These are phyloP conservation scores for Diglossa cyanea DNA, from an alignment of 2,797 vertebrate genomes.

Conservation along the genomic window DNA sequence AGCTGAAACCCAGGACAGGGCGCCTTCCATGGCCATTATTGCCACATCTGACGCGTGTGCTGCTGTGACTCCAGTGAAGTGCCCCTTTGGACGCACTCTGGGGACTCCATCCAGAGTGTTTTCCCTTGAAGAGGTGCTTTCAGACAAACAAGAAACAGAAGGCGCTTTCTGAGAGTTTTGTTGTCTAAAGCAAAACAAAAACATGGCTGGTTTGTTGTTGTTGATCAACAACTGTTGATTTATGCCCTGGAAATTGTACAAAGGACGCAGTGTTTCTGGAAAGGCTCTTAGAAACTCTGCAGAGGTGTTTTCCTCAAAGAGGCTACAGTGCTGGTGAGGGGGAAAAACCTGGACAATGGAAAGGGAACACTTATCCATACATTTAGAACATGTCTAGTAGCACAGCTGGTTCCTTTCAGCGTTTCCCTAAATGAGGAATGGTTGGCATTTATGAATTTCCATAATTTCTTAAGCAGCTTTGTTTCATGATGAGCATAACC, in stretches of 20 bases:
- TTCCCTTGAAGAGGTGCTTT: not conserved
- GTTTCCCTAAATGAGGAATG: not conserved
- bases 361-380: not conserved
- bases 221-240: constrained; percentile 12
- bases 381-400: not conserved
- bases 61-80: constrained; percentile 27
- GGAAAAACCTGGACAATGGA: not conserved
- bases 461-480: constrained; percentile 2
- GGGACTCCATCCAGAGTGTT: not conserved
- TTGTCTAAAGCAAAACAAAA: constrained; percentile 2
- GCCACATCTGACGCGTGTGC: constrained; percentile 34
- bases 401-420: not conserved
- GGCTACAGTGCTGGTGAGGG: not conserved
- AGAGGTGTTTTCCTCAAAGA: constrained; percentile 5
- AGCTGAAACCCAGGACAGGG: constrained; percentile 7
- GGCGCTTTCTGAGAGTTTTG: not conserved
- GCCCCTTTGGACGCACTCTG: constrained; percentile 14
- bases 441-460: constrained; percentile 6
- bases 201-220: not conserved
- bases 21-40: constrained; percentile 3
- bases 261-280: not conserved
- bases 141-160: constrained; percentile 30
- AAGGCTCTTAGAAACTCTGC: not conserved
- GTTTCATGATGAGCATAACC: not conserved
- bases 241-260: not conserved